Conservation (phyloP, 2,113 vertebrate genomes). For the Emydura subglobosa region DNA sequence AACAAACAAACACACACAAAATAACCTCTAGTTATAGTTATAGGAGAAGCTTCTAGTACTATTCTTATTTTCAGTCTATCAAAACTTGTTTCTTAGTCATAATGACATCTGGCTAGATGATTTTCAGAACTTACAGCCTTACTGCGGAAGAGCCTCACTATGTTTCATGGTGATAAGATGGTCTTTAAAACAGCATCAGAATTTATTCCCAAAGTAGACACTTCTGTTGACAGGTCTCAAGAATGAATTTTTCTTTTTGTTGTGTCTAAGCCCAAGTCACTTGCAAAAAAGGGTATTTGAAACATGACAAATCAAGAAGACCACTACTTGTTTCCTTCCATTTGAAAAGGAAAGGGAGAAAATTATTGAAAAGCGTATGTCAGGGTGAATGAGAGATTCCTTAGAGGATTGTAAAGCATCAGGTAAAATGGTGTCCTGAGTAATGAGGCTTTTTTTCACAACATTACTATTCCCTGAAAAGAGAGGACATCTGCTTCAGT, state of each 20-base stretch:
- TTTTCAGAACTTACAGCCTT: not conserved
- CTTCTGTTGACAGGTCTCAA: rapidly evolving
- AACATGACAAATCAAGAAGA: not conserved
- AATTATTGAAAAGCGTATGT: not conserved
- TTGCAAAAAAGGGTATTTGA: not conserved
- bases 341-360: not conserved
- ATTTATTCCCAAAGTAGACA: not conserved
- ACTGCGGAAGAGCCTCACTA: rapidly evolving
- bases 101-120: not conserved
- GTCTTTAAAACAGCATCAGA: not conserved
- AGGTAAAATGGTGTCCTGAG: not conserved
- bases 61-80: not conserved
- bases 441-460: rapidly evolving
- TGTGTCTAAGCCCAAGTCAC: not conserved
- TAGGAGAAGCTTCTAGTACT: not conserved
- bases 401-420: not conserved
- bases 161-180: not conserved
- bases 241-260: not conserved
- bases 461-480: not conserved
- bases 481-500: not conserved
- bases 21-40: not conserved
- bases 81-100: not conserved
- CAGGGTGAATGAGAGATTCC: not conserved
- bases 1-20: not conserved
- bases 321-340: not conserved